phyloP scores from a whole-genome alignment of 1,140 invertebrate genomes.

The Drosophila neocordata region DNA sequence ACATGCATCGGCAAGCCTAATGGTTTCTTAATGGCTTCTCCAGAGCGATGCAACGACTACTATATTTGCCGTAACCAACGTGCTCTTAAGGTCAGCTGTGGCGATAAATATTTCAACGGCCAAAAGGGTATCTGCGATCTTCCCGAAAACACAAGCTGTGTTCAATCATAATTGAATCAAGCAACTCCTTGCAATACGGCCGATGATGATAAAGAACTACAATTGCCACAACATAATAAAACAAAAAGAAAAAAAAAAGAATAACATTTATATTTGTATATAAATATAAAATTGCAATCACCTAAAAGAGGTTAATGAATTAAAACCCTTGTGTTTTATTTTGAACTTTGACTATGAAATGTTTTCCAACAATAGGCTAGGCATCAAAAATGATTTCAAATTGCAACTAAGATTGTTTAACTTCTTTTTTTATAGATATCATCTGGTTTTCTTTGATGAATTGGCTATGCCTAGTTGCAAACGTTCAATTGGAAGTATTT shows the following conservation, averaged over 20 bases:
- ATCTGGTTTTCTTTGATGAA: not conserved
- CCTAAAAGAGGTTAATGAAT: constrained; percentile 39
- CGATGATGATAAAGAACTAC: not conserved
- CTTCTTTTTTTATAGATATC: not conserved
- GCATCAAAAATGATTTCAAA: no score
- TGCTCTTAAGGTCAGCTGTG: constrained; percentile 61
- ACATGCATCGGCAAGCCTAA: constrained; percentile 53
- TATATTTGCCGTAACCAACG: constrained; percentile 60
- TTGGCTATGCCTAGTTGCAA: not conserved
- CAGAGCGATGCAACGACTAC: constrained; percentile 66
- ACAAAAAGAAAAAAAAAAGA: constrained; percentile 1
- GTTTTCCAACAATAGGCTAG: no score
- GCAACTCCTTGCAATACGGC: not conserved
- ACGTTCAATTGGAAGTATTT: not conserved
- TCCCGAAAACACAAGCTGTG: constrained; percentile 63
- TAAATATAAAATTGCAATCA: constrained; percentile 43
- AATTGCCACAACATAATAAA: not conserved
- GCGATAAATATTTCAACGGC: constrained; percentile 63
- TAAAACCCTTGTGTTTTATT: not conserved
- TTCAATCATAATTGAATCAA: constrained; percentile 45
- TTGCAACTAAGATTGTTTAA: no score
- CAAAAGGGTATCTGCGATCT: constrained; percentile 70
- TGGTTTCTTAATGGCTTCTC: constrained; percentile 64
- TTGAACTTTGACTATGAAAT: no score
- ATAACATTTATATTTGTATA: constrained; percentile 3